Percentiles rank a stretch among this genome's conserved stretches.
Conservation (phyloP, 2,888 invertebrate genomes). For the Xestia rhomboidea region DNA sequence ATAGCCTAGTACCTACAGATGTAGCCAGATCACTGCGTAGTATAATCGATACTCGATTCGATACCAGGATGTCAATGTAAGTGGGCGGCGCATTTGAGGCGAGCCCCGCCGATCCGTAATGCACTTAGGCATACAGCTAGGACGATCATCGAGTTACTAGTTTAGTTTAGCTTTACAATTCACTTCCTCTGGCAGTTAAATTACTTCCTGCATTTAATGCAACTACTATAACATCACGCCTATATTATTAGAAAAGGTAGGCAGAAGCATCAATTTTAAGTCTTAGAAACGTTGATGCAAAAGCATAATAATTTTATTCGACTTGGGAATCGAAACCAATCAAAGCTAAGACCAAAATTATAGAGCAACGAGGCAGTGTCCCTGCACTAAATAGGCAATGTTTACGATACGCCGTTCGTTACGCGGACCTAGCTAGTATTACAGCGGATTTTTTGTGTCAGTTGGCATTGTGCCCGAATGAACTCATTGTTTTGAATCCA, state of each 20-base stretch:
- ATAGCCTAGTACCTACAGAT: background rate
- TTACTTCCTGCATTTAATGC: constrained; percentile 32
- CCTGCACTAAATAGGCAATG: constrained; percentile 36
- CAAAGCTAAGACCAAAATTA: too few species aligned
- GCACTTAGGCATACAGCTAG: constrained; percentile 28
- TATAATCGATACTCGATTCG: constrained; percentile 34
- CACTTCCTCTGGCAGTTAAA: constrained; percentile 27
- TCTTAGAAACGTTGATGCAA: background rate
- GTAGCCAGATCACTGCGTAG: constrained; percentile 4
- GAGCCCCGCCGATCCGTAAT: constrained; percentile 28
- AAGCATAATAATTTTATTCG: background rate
- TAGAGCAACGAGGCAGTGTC: background rate
- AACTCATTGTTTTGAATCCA: constrained; percentile 53
- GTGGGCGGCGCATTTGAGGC: constrained; percentile 36
- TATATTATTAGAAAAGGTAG: background rate
- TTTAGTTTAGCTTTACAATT: constrained; percentile 22
- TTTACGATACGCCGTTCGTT: constrained; percentile 17
- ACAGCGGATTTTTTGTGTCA: constrained; percentile 40
- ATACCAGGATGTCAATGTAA: constrained; percentile 30
- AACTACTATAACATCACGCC: background rate
- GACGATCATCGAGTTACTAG: constrained; percentile 33
- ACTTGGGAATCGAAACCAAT: background rate
- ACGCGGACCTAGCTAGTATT: constrained; percentile 38
- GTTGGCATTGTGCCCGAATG: constrained; percentile 57
- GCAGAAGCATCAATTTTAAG: background rate